Conservation (phyloP, 2,797 vertebrate genomes). For the Phylloscopus collybita region DNA sequence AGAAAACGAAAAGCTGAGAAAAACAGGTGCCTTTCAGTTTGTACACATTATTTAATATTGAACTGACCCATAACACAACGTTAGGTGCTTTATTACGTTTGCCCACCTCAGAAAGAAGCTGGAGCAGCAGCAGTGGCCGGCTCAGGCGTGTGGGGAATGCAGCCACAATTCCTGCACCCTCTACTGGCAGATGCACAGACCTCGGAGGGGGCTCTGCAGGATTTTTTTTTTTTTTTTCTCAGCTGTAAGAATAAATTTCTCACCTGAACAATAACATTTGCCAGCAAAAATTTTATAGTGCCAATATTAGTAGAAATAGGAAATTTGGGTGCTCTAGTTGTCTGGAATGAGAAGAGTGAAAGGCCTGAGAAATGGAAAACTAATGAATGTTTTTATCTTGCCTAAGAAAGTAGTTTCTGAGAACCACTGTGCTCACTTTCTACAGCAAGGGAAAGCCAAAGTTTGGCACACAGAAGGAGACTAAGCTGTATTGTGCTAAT, state of each 20-base stretch:
- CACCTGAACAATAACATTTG: background rate
- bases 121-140: background rate
- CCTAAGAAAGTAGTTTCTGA: background rate
- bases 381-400: background rate
- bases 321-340: background rate
- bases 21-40: background rate
- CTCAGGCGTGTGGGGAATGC: background rate
- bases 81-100: background rate
- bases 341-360: background rate
- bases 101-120: background rate
- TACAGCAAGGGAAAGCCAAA: background rate
- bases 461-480: background rate
- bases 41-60: background rate
- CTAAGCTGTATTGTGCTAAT: background rate
- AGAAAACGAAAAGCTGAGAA: background rate
- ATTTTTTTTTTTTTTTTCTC: background rate
- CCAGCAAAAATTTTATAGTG: background rate
- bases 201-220: background rate
- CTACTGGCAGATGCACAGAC: conserved; percentile 44
- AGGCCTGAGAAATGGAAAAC: background rate
- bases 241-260: background rate
- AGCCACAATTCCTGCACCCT: conserved; percentile 57
- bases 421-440: background rate
- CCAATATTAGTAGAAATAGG: background rate
- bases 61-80: fast-evolving